Percentiles rank a stretch among this genome's conserved stretches.
phyloP scores from a whole-genome alignment of 2,797 vertebrate genomes.

The Tapera naevia region DNA sequence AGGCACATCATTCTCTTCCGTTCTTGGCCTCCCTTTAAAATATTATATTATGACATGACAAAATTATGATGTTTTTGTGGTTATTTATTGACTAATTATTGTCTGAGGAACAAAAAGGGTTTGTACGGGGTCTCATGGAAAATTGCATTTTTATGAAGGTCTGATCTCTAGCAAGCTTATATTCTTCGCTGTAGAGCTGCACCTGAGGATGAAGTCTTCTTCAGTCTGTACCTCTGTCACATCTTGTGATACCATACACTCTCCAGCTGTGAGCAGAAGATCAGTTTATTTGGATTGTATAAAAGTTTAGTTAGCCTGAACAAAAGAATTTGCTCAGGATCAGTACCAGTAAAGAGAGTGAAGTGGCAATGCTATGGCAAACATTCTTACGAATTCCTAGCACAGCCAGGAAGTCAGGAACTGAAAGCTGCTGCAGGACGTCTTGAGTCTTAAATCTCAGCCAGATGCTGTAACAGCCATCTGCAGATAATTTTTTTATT shows the following conservation, averaged over 20 bases:
- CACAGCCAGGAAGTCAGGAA: not conserved
- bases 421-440: not conserved
- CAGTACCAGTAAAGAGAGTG: not conserved
- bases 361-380: not conserved
- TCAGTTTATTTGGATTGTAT: not conserved
- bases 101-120: not conserved
- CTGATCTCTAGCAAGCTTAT: not conserved
- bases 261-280: not conserved
- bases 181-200: not conserved
- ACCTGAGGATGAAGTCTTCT: not conserved
- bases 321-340: not conserved
- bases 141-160: not conserved
- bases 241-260: accelerated
- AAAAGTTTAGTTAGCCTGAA: not conserved
- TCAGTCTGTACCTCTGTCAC: not conserved
- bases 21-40: not conserved
- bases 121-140: not conserved
- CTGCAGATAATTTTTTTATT: not conserved
- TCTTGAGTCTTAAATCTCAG: not conserved
- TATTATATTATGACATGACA: not conserved
- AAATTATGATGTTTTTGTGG: not conserved
- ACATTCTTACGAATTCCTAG: not conserved
- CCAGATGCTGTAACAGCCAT: not conserved
- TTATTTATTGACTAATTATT: not conserved
- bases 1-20: not conserved